Percentiles rank a stretch among this genome's conserved stretches.
phyloP scores from a whole-genome alignment of 2,888 invertebrate species.

The Hedya salicella region DNA sequence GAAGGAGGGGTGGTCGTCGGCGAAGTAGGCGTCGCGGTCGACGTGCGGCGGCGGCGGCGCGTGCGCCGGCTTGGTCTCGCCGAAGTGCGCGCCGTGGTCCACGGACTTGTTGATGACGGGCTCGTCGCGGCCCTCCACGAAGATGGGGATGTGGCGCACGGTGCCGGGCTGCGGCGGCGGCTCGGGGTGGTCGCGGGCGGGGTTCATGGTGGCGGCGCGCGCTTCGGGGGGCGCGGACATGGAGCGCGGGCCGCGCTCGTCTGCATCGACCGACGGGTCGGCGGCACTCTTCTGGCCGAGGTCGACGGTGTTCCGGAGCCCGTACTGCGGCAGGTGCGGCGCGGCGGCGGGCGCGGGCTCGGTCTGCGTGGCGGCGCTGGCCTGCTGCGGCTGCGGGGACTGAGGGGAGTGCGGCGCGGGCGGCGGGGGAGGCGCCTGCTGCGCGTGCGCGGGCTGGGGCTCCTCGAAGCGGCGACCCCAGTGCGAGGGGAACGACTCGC shows the following conservation, averaged over 20 bases:
- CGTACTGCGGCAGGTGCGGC: constrained; percentile 86
- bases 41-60: constrained; percentile 69
- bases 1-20: constrained; percentile 70
- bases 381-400: constrained; percentile 60
- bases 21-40: constrained; percentile 77
- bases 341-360: constrained; percentile 71
- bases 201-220: constrained; percentile 70
- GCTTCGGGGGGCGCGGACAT: constrained; percentile 92
- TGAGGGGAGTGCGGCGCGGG: constrained; percentile 50
- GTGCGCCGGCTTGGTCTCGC: constrained; percentile 67
- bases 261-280: constrained; percentile 81
- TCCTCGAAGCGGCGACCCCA: constrained; percentile 74
- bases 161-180: constrained; percentile 70
- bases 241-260: constrained; percentile 88
- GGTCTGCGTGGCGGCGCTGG: constrained; percentile 74
- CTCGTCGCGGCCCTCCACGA: constrained; percentile 93
- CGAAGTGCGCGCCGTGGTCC: constrained; percentile 69
- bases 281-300: constrained; percentile 88
- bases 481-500: constrained; percentile 78
- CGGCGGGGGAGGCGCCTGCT: constrained; percentile 52
- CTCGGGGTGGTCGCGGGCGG: constrained; percentile 61
- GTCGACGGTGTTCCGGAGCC: constrained; percentile 91
- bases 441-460: constrained; percentile 61
- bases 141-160: constrained; percentile 94
- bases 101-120: constrained; percentile 88